Evolutionary conservation across 2,113 vertebrate species (phyloP).

Genomic region (Uropsilus gracilis): DNA sequence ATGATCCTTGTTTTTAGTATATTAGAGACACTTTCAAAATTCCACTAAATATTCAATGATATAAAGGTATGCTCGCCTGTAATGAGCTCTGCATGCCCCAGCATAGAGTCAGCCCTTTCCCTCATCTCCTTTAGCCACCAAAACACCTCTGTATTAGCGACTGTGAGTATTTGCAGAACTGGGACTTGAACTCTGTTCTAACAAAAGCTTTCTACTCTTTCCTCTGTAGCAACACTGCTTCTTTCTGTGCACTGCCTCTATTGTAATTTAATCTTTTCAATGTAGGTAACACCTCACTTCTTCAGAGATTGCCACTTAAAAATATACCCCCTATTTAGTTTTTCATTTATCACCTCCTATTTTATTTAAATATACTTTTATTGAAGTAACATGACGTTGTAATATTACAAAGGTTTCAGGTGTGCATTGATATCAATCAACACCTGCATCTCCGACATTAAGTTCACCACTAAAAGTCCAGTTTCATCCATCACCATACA

Average conservation of each 20-base stretch:
- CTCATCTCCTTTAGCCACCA: background rate
- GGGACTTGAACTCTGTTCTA: background rate
- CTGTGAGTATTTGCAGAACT: background rate
- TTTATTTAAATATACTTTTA: no score
- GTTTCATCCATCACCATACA: no score
- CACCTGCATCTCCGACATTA: no score
- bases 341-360: no score
- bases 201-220: background rate
- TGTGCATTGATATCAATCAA: no score
- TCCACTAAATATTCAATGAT: background rate
- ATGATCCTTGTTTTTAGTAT: background rate
- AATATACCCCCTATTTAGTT: no score
- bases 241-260: background rate
- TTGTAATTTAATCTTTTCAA: conserved; percentile 13
- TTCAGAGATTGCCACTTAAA: background rate
- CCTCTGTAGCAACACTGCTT: background rate
- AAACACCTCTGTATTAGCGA: background rate
- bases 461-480: no score
- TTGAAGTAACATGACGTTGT: no score
- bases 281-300: background rate
- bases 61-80: background rate
- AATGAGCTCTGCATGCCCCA: background rate
- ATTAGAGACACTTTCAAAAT: background rate
- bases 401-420: no score
- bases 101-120: background rate